phyloP scores from a whole-genome alignment of 2,888 invertebrate species.

The Iphiclides podalirius region DNA sequence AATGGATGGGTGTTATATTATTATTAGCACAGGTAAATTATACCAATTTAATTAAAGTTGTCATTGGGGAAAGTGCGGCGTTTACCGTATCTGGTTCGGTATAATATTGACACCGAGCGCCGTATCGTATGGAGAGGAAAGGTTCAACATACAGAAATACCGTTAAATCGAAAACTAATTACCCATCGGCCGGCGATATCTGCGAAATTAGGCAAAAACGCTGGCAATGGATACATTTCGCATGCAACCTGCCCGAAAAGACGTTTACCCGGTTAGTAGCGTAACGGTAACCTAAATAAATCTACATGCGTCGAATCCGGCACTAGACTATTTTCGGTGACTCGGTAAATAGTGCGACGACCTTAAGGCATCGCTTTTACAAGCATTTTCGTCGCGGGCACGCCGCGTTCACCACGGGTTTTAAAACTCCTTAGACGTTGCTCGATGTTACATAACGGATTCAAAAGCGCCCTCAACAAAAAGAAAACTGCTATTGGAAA shows the following conservation, averaged over 20 bases:
- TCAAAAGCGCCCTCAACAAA: too few species aligned
- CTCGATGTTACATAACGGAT: too few species aligned
- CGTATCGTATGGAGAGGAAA: too few species aligned
- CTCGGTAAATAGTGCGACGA: conserved; percentile 46
- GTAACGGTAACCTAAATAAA: conserved; percentile 59
- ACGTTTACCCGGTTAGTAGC: conserved; percentile 47
- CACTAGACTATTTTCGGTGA: conserved; percentile 47
- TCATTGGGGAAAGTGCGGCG: background rate
- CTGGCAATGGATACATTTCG: conserved; percentile 1
- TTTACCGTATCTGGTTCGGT: conserved; percentile 3
- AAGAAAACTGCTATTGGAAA: too few species aligned
- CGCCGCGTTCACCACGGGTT: too few species aligned
- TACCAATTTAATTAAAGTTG: background rate
- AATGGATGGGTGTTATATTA: too few species aligned
- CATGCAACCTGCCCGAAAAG: conserved; percentile 8
- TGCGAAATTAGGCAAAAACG: conserved; percentile 10
- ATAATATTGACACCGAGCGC: too few species aligned
- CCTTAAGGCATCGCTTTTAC: conserved; percentile 33
- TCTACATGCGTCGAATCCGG: conserved; percentile 51
- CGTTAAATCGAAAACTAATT: conserved; percentile 7
- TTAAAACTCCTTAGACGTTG: too few species aligned
- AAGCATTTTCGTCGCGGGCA: background rate
- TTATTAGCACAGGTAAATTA: too few species aligned
- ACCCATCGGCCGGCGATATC: background rate
- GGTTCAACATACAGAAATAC: conserved; percentile 13